Base-by-base conservation (phyloP, 64 coral and sea anemone genomes). In the Porites lutea region DNA sequence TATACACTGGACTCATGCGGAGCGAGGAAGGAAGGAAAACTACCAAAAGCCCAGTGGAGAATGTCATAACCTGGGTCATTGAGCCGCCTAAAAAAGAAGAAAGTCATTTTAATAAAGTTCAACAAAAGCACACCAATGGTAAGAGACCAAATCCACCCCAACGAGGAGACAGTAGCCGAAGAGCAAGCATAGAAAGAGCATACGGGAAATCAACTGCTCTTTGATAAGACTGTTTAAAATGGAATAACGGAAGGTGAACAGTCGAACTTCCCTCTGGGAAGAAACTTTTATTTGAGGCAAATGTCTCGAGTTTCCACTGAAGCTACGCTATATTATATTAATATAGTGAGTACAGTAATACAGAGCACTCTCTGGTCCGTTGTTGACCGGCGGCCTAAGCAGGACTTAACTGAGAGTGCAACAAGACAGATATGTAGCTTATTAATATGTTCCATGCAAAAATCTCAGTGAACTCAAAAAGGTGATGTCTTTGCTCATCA, bases 61-160 rank as follows among this genome's bases (percentile, higher is more conserved):
- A 84, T 84, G 81, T 68, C 15, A 14, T 70, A 7, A 61, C 67
- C 13, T 84, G 81, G 81, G 81, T 84, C 15, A 63, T 69, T 68
- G 62, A 84, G 10, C 48, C 81, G 10, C 81, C 81, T 52, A 68
- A 84, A 48, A 59, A 83, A 48, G 79, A 65, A 9, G 37, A 65
- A 18, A 14, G 21, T 59, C 3, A 1, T 20, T 10, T 20, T 6
- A 64, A 65, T 18, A 15, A 68, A 43, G 46, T 19, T 0, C 4
- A 52, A 52, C 45, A 48, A 68, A 65, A 8, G 21, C 81, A 51
- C 8, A 19, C 16, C 4, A 4, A 19, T 12, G 69, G n/a, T 13
- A 53, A 0, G 27, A 84, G 63, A 22, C 81, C 81, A 84, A 60
- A 84, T 47, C 81, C 81, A 20, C 81, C 81, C 3, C 67, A 84